Conservation (phyloP, 2,888 invertebrate genomes). For the Cephus nigrinus region DNA sequence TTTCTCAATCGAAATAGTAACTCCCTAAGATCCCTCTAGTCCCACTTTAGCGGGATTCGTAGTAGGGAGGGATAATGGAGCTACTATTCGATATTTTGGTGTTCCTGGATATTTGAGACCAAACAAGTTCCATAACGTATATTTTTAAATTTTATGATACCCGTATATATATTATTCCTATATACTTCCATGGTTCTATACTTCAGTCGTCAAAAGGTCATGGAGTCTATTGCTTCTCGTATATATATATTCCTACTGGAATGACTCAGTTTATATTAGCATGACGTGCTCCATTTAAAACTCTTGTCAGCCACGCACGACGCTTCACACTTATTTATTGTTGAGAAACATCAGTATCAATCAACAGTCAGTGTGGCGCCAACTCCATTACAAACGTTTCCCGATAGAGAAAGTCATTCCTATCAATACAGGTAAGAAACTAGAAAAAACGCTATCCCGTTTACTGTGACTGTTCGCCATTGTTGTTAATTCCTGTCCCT, state of each 20-base stretch:
- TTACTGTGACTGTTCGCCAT: not conserved
- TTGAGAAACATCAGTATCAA: not conserved
- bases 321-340: not conserved
- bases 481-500: not conserved
- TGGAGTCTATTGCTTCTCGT: conserved; percentile 4
- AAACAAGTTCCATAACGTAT: not conserved
- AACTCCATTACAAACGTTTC: not conserved
- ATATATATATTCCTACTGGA: not conserved
- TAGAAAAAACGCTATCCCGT: not conserved
- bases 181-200: not conserved
- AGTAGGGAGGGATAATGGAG: not conserved
- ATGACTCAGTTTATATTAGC: not conserved
- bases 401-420: not conserved
- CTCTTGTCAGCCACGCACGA: not conserved
- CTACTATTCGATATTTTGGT: not conserved
- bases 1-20: not conserved
- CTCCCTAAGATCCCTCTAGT: not conserved
- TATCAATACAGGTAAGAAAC: not conserved
- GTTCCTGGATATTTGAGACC: not conserved
- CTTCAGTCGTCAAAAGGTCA: not conserved
- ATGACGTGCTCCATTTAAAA: not conserved
- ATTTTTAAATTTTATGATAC: not conserved
- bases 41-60: not conserved
- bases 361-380: not conserved
- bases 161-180: not conserved